Evolutionary conservation across 2,797 vertebrate species (phyloP).

Genomic region (Calcarius lapponicus): DNA sequence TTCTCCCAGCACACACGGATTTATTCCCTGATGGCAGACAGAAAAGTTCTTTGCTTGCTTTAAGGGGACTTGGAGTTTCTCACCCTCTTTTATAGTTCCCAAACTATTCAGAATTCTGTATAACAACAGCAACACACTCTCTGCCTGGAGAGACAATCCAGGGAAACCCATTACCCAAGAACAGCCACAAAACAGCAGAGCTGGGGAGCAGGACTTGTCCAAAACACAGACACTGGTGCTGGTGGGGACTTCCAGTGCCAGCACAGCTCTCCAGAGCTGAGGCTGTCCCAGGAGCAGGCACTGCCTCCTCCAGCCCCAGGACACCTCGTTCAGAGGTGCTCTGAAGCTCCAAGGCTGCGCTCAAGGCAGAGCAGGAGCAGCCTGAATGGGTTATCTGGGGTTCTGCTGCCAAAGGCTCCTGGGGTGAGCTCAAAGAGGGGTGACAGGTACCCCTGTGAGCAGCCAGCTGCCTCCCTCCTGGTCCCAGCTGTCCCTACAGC

Average conservation of each 20-base stretch:
- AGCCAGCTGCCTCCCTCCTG: neutral
- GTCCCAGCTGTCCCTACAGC: neutral
- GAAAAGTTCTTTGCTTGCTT: accelerated
- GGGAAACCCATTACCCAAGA: neutral
- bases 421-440: neutral
- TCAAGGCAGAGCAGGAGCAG: neutral
- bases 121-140: neutral
- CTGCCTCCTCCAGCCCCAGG: neutral
- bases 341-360: neutral
- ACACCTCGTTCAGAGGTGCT: neutral
- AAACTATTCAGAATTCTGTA: neutral
- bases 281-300: neutral
- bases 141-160: neutral
- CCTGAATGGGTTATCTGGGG: neutral
- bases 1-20: neutral
- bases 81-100: neutral
- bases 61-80: neutral
- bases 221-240: neutral
- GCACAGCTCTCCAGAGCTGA: neutral
- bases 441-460: accelerated
- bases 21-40: neutral
- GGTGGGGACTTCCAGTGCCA: neutral
- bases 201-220: neutral
- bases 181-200: neutral
- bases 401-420: neutral